Evolutionary conservation across 2,797 vertebrate genomes (phyloP), one percentile per base, ranked within the genome.

Genomic region (Sebastes itinus): DNA sequence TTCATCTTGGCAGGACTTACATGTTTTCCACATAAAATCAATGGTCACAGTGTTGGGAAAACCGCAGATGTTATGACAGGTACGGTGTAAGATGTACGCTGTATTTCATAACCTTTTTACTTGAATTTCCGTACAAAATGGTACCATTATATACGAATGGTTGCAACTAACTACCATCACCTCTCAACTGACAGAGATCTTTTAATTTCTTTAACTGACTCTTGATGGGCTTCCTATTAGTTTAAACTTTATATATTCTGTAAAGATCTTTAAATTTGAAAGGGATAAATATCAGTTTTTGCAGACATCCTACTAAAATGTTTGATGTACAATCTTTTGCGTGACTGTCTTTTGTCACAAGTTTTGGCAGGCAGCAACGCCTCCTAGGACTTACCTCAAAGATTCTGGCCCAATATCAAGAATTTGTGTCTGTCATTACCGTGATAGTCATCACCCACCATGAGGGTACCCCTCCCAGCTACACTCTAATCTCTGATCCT

Each of bases 351-450:
- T 75, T 77, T 73, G 78, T 87, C 84, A 65, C 63, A 67, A 23
- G 64, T 38, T 81, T 75, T 81, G 75, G 74, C 80, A 75, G 46
- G 33, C 30, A 56, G 10, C 13, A 14, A 2, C 1, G 25, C 28
- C 72, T 72, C 42, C 28, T 25, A 28, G 4, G 30, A 42, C 12
- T 22, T 42, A 70, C 62, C 67, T 33, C 66, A 73, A 54, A 73
- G 55, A 14, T 42, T 58, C 55, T 90, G 89, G 83, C 82, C 22
- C 25, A 8, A 10, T 23, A 38, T 80, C 89, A 92, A 80, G 80
- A 83, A 82, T 85, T 28, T 80, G 64, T 76, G 25, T 72, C 62
- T 28, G 27, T 77, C 62, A 68, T 80, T 73, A 69, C 38, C 4
- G n/a, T 64, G 84, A 90, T 88, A 72, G 62, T 62, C 68, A 82